Conservation (phyloP, 2,113 vertebrate genomes). For the Chaenogobius annularis region DNA sequence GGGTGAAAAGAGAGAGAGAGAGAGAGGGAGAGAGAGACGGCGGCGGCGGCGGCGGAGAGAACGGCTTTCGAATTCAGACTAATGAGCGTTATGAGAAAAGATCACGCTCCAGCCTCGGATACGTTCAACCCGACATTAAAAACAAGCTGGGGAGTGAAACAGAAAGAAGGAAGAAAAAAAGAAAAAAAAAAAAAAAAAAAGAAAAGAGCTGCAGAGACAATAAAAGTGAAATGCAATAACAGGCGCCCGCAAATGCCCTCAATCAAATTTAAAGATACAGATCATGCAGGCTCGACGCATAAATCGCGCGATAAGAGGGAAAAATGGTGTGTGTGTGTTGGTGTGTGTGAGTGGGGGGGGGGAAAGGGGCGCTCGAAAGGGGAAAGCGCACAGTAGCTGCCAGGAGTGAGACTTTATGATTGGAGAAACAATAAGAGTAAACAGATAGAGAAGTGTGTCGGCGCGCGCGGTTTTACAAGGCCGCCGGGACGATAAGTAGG, state of each 20-base stretch:
- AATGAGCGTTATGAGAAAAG: constrained; percentile 60
- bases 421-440: constrained; percentile 72
- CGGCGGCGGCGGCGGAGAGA: background rate
- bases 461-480: constrained; percentile 51
- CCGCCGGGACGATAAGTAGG: constrained; percentile 60
- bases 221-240: constrained; percentile 73
- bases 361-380: background rate
- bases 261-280: constrained; percentile 74
- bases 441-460: constrained; percentile 67
- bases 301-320: constrained; percentile 57
- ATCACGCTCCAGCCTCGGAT: constrained; percentile 58
- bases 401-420: constrained; percentile 60
- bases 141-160: constrained; percentile 27
- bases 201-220: constrained; percentile 62
- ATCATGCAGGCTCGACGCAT: constrained; percentile 52
- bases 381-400: constrained; percentile 27
- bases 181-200: no score
- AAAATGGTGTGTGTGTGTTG: no score
- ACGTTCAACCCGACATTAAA: constrained; percentile 67
- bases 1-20: background rate
- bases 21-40: background rate
- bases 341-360: no score
- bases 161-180: no score
- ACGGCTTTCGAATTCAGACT: constrained; percentile 54
- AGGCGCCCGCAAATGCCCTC: constrained; percentile 64